These are phyloP conservation scores for Raphicerus campestris DNA, from an alignment of 2,113 vertebrate genomes.

Conservation along the genomic window DNA sequence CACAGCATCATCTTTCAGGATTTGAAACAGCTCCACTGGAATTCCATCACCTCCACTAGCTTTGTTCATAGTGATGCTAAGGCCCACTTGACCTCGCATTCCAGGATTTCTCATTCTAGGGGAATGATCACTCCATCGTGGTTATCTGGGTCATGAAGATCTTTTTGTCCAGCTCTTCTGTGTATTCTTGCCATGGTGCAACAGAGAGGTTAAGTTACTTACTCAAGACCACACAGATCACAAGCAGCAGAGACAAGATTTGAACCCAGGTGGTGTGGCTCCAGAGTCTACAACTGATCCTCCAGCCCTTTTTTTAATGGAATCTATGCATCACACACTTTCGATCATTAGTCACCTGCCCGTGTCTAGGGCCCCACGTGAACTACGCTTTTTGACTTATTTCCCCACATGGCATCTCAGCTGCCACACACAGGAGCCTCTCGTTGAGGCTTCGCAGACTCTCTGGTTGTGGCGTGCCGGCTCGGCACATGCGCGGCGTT, in stretches of 20 bases:
- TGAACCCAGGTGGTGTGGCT: not conserved
- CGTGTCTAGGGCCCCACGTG: not conserved
- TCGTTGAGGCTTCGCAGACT: rapidly evolving
- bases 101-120: not conserved
- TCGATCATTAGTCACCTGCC: not conserved
- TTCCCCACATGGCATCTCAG: not conserved
- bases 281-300: not conserved
- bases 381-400: not conserved
- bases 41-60: not conserved
- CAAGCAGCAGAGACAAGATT: not conserved
- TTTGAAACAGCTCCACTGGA: not conserved
- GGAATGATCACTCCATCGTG: not conserved
- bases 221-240: not conserved
- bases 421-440: not conserved
- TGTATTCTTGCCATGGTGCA: not conserved
- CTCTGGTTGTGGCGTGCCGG: not conserved
- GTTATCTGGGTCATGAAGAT: not conserved
- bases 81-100: not conserved
- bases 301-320: not conserved
- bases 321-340: not conserved
- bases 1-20: not conserved
- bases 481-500: not conserved
- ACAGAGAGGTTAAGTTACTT: not conserved
- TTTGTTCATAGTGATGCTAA: not conserved
- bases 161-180: not conserved